phyloP scores from a whole-genome alignment of 2,797 vertebrate species.

The Hephaestus fuliginosus region DNA sequence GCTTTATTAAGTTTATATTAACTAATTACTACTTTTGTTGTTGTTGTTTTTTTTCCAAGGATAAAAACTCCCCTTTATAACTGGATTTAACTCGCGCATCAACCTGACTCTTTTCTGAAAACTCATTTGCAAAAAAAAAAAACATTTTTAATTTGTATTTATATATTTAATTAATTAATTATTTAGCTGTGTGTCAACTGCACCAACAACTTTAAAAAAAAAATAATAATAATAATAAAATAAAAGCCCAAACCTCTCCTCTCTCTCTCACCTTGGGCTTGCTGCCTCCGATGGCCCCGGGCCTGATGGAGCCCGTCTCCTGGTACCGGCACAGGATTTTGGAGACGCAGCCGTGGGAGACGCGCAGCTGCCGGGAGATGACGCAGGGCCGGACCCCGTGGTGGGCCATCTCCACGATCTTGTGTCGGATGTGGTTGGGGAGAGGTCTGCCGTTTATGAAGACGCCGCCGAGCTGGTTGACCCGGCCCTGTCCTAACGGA shows the following conservation, averaged over 20 bases:
- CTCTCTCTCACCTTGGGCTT: conserved; percentile 94
- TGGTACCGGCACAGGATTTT: conserved; percentile 99
- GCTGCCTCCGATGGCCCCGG: conserved; percentile 97
- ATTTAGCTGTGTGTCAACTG: too few species aligned
- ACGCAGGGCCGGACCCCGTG: conserved; percentile 97
- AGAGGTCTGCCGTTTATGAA: conserved; percentile 99
- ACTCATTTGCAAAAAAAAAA: background rate
- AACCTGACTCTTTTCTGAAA: background rate
- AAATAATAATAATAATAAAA: too few species aligned
- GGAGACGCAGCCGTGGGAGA: conserved; percentile 98
- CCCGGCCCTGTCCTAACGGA: conserved; percentile 96
- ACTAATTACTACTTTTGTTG: too few species aligned
- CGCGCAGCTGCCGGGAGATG: conserved; percentile 97
- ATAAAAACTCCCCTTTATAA: background rate
- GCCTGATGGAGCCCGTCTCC: conserved; percentile 98
- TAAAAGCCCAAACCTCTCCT: too few species aligned
- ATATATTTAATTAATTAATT: too few species aligned
- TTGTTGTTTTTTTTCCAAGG: background rate
- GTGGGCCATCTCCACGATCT: conserved; percentile 99
- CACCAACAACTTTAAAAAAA: too few species aligned
- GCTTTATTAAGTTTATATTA: too few species aligned
- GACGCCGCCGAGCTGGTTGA: conserved; percentile 98
- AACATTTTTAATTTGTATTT: too few species aligned
- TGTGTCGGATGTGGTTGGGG: conserved; percentile 98
- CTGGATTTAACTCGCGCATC: background rate